phyloP scores from a whole-genome alignment of 2,888 invertebrate species.

The Amphipoea oculea region DNA sequence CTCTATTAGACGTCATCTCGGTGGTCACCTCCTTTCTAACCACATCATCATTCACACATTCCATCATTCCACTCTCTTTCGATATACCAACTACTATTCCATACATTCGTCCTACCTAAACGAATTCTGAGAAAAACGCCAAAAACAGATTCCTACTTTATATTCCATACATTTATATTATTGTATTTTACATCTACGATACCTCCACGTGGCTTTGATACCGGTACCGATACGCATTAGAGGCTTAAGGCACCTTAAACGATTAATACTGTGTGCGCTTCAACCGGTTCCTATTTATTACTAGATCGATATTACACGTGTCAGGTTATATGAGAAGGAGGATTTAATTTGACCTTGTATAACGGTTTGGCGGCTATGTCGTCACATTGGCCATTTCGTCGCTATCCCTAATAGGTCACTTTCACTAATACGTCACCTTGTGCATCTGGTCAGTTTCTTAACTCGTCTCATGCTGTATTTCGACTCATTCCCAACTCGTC shows the following conservation, averaged over 20 bases:
- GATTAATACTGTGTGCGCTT: slow-evolving; percentile 24
- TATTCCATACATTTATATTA: slow-evolving; percentile 54
- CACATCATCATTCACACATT: too few relatives aligned
- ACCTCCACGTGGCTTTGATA: neutral
- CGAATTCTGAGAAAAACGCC: slow-evolving; percentile 31
- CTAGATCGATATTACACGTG: slow-evolving; percentile 1
- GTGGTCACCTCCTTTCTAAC: too few relatives aligned
- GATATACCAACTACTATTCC: neutral
- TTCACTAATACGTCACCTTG: too few relatives aligned
- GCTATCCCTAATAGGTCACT: too few relatives aligned
- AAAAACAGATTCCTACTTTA: slow-evolving; percentile 28
- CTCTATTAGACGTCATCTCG: too few relatives aligned
- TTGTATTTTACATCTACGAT: slow-evolving; percentile 30
- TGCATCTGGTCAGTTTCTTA: too few relatives aligned
- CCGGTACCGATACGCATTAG: neutral
- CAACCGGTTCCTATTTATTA: slow-evolving; percentile 9
- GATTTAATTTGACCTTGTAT: too few relatives aligned
- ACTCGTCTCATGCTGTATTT: too few relatives aligned
- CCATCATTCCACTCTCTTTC: neutral
- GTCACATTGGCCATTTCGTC: too few relatives aligned
- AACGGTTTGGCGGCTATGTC: too few relatives aligned
- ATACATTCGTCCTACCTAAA: neutral
- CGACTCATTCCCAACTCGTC: too few relatives aligned
- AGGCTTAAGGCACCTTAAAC: slow-evolving; percentile 21
- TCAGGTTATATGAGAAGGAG: neutral